These are phyloP conservation scores for Triplophysa siluroides DNA, from an alignment of 2,113 vertebrate genomes.

Conservation along the genomic window DNA sequence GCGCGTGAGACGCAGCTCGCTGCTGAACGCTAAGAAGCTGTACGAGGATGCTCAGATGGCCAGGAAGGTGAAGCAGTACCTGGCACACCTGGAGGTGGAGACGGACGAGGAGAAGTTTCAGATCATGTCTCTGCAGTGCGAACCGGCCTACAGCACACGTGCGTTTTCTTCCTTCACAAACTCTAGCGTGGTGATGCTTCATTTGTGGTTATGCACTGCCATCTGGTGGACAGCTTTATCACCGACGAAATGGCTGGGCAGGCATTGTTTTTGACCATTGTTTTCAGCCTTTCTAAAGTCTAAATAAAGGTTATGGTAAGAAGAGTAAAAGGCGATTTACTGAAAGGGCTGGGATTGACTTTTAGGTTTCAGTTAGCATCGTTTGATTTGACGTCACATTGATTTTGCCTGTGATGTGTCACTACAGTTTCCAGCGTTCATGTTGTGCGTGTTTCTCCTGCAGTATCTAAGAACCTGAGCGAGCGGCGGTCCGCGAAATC, in stretches of 20 bases:
- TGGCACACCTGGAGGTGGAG: constrained; percentile 89
- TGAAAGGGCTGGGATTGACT: too few relatives aligned
- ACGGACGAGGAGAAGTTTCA: constrained; percentile 93
- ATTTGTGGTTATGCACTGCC: background rate
- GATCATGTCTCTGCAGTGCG: constrained; percentile 89
- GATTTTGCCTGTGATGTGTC: too few relatives aligned
- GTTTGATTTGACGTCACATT: too few relatives aligned
- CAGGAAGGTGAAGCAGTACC: constrained; percentile 94
- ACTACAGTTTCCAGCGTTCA: background rate
- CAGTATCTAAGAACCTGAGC: constrained; percentile 92
- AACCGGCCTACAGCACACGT: constrained; percentile 91
- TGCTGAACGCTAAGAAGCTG: constrained; percentile 95
- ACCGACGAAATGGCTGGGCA: background rate
- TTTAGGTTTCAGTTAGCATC: too few relatives aligned
- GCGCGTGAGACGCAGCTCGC: constrained; percentile 88
- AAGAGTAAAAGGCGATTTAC: too few relatives aligned
- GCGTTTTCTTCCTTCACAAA: constrained; percentile 57
- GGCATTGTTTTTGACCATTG: too few relatives aligned
- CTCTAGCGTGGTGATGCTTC: background rate
- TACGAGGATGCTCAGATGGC: constrained; percentile 98
- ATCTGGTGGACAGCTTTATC: background rate
- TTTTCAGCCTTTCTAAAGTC: too few relatives aligned
- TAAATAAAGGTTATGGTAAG: too few relatives aligned
- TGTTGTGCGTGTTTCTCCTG: background rate
- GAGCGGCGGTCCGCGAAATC: constrained; percentile 86